A percentile compares a stretch with the other conserved stretches of the same genome.
These are phyloP conservation scores for Idaea straminata DNA, from an alignment of 2,888 invertebrate species.

Conservation along the genomic window DNA sequence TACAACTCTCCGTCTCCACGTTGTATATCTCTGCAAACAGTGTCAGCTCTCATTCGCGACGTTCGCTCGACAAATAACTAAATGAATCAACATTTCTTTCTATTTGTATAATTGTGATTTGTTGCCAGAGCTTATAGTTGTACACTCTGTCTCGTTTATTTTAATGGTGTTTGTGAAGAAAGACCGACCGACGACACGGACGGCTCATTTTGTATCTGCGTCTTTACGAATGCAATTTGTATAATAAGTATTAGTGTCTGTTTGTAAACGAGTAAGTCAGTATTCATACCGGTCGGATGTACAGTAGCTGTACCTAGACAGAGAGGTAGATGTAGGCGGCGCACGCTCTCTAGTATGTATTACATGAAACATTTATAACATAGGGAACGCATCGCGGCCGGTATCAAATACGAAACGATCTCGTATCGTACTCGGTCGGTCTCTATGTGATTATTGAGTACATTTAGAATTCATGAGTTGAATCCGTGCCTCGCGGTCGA, in stretches of 20 bases:
- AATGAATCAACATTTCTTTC: slow-evolving; percentile 13
- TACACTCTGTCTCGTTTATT: background rate
- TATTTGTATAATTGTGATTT: slow-evolving; percentile 12
- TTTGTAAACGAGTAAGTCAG: background rate
- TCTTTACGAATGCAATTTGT: background rate
- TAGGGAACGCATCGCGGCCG: too few species aligned
- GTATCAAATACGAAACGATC: background rate
- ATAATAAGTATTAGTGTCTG: background rate
- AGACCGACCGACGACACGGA: background rate
- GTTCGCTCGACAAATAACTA: slow-evolving; percentile 20
- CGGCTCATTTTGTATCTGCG: background rate
- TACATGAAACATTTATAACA: background rate
- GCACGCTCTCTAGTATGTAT: background rate
- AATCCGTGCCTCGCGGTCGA: slow-evolving; percentile 9
- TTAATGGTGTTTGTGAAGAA: background rate
- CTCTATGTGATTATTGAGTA: slow-evolving; percentile 14
- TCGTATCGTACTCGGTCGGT: background rate
- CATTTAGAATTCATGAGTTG: slow-evolving; percentile 23
- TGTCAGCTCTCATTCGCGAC: slow-evolving; percentile 18
- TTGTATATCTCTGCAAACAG: slow-evolving; percentile 13
- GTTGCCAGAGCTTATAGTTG: background rate
- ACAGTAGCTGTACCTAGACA: too few species aligned
- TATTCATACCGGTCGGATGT: background rate
- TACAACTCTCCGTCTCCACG: background rate
- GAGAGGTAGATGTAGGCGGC: background rate